Percentiles rank a stretch among this genome's conserved stretches.
These are phyloP conservation scores for Conus canariensis DNA, from an alignment of 2,888 invertebrate species.

Conservation along the genomic window DNA sequence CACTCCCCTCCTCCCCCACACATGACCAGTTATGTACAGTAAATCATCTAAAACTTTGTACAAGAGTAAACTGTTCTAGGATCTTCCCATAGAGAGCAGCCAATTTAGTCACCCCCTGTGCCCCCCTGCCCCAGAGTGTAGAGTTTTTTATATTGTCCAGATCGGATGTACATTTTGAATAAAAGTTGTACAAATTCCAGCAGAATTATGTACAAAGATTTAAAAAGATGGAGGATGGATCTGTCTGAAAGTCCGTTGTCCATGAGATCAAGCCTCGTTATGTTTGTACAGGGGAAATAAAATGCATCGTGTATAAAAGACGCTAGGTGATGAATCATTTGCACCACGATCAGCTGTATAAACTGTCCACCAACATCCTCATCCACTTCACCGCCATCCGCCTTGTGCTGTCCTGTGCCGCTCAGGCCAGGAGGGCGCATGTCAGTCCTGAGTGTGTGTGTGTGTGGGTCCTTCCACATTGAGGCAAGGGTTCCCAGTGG, in stretches of 20 bases:
- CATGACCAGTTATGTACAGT: neutral
- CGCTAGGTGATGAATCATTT: neutral
- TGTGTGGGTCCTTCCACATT: too few relatives aligned
- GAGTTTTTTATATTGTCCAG: too few relatives aligned
- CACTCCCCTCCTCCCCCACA: neutral
- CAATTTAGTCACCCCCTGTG: neutral
- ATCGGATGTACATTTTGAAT: neutral
- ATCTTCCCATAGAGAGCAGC: neutral
- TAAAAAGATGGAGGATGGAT: constrained; percentile 5
- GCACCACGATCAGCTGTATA: constrained; percentile 23
- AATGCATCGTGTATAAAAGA: neutral
- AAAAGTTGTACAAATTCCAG: neutral
- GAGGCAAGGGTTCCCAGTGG: too few relatives aligned
- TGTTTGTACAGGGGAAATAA: neutral
- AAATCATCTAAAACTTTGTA: neutral
- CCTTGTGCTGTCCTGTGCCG: too few relatives aligned
- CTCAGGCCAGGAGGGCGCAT: too few relatives aligned
- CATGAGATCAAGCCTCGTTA: neutral
- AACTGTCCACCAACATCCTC: neutral
- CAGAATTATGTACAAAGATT: constrained; percentile 3
- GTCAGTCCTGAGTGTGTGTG: too few relatives aligned
- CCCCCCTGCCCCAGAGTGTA: neutral
- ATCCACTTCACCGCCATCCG: neutral
- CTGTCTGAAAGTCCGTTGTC: constrained; percentile 15
- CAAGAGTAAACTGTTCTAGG: neutral